phyloP scores from a whole-genome alignment of 1,140 invertebrate genomes.

The Danaus plexippus region DNA sequence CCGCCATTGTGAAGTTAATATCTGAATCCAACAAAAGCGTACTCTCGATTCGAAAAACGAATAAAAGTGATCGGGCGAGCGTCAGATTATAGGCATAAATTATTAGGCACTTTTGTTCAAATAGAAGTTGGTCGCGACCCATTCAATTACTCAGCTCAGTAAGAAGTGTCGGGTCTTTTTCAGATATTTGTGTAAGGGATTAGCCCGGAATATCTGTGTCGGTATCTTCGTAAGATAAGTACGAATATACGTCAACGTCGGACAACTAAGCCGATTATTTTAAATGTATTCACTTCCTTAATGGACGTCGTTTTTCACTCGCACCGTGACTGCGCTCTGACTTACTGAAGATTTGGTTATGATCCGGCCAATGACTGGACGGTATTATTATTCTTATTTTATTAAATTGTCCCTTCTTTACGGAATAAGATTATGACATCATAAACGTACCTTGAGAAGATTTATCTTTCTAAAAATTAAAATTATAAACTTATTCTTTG shows the following conservation, averaged over 20 bases:
- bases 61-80: conserved; percentile 47
- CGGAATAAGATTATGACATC: background rate
- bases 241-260: conserved; percentile 71
- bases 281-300: conserved; percentile 72
- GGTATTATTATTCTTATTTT: conserved; percentile 53
- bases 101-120: conserved; percentile 68
- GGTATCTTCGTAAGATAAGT: conserved; percentile 71
- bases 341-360: conserved; percentile 67
- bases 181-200: conserved; percentile 68
- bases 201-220: conserved; percentile 66
- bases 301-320: conserved; percentile 69
- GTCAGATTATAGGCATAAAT: conserved; percentile 71
- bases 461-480: too few relatives aligned
- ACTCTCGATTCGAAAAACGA: conserved; percentile 55
- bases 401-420: conserved; percentile 40
- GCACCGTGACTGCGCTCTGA: conserved; percentile 43
- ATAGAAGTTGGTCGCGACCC: conserved; percentile 47
- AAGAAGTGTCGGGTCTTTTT: conserved; percentile 66
- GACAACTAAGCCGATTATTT: conserved; percentile 71
- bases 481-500: too few relatives aligned
- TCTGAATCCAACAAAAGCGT: conserved; percentile 55
- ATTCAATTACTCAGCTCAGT: conserved; percentile 63
- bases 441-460: too few relatives aligned
- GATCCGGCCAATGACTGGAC: conserved; percentile 65
- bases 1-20: conserved; percentile 56